Evolutionary conservation across 2,888 invertebrate species (phyloP), one percentile per base, ranked within the genome.

Genomic region (Drosophila fungiperda): DNA sequence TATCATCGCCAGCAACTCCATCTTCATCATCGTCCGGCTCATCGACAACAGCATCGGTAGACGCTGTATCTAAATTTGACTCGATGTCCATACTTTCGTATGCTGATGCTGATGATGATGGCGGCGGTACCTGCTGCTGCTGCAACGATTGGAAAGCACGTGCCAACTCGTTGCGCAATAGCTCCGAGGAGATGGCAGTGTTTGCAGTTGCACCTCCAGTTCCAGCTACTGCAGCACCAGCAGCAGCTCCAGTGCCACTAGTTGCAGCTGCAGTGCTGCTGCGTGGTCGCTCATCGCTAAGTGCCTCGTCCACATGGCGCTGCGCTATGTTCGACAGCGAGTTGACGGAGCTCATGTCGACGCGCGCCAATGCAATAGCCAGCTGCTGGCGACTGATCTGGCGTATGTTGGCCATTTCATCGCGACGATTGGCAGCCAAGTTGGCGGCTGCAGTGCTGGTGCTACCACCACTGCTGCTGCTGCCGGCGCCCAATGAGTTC

Each of bases 131-230:
- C 3, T 61, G 70, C 3, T 68, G 70, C 3, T 68, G 75, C 29
- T 88, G 77, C 32, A 86, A 40, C 3, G 83, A 74, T 45, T 83
- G 89, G 15, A 86, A 74, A 4, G 83, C 88, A 8, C 88, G 75
- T 11, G 80, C 83, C 68, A 86, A 55, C 7, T 97, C 97, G 91
- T 95, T 96, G 60, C 95, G 96, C 90, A 97, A 96, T 95, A 97
- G 96, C 91, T 97, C 97, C 1, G 95, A 94, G 0, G 97, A 96
- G 60, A 97, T 97, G 23, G 68, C 61, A 6, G 79, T 40, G 17
- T 60, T 57, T 1, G 35, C 42, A 35, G 64, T 29, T 58, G 53
- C 36, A 26, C 48, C 4, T 3, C 33, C 64, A 36, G 52, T 42
- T 36, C 29, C 32, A 17, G 54, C 36, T 11, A 42, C 11, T 3